Percentiles rank a stretch among this genome's conserved stretches.
These are phyloP conservation scores for Nycticebus coucang DNA, from an alignment of 2,113 vertebrate genomes.

Conservation along the genomic window DNA sequence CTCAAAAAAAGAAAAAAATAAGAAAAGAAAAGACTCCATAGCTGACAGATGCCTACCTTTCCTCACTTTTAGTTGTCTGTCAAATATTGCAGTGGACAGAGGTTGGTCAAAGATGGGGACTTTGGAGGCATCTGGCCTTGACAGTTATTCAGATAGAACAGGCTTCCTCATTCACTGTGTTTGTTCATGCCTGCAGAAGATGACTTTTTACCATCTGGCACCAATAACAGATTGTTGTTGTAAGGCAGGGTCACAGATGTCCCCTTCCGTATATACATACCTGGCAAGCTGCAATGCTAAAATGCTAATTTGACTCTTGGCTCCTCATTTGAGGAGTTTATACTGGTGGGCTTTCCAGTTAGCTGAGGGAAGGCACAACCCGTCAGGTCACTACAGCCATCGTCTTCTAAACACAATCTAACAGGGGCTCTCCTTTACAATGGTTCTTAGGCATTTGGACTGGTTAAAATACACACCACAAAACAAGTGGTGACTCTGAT, in stretches of 20 bases:
- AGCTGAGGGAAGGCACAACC: not conserved
- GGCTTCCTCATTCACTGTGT: not conserved
- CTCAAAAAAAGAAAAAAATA: too few species aligned
- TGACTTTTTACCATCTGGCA: not conserved
- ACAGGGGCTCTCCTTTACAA: constrained; percentile 64
- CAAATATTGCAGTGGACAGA: not conserved
- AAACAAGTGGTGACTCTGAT: not conserved
- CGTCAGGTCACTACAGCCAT: not conserved
- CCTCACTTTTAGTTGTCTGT: not conserved
- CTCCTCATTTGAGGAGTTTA: not conserved
- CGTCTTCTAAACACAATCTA: not conserved
- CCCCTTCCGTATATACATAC: not conserved
- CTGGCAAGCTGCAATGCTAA: not conserved
- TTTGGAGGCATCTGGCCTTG: not conserved
- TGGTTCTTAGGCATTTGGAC: constrained; percentile 45
- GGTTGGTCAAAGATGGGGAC: not conserved
- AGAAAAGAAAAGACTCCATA: too few species aligned
- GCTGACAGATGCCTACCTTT: not conserved
- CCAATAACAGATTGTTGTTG: not conserved
- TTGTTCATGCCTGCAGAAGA: not conserved
- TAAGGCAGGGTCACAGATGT: not conserved
- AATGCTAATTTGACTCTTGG: not conserved
- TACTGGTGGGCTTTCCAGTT: not conserved
- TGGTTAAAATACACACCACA: constrained; percentile 48
- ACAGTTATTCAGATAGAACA: not conserved